Base-by-base conservation (phyloP, 2,797 vertebrate species). In the Chelonia mydas region DNA sequence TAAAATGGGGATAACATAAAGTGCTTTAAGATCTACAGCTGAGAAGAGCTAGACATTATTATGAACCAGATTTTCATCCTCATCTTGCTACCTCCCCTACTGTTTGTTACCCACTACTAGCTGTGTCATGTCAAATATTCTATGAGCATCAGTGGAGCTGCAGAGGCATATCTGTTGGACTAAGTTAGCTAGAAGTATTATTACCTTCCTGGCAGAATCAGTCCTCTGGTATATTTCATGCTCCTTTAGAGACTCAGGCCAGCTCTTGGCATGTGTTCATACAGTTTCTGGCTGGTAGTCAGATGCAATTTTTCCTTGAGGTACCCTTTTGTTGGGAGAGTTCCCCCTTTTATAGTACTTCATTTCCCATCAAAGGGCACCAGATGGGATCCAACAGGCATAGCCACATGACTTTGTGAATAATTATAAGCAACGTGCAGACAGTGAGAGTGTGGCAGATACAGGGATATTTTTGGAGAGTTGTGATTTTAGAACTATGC, bases 91-190 rank as follows among this genome's bases (percentile, higher is more conserved):
- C 17, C 54, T 17, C 27, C 41, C 28, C 54, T 31, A 31, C 55
- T 59, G 10, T 28, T 45, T 4, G 2, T 77, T 49, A 45, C 23
- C 21, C 41, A 25, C n/a, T 13, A 47, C 41, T 74, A 45, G 61
- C 6, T 49, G 13, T 17, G 11, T 7, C 76, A 11, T 11, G 6
- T 8, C 1, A 0, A 37, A 1, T 11, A 6, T 33, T 27, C 7
- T 37, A 12, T n/a, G 28, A 65, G n/a, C 45, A 65, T 83, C 31
- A 33, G 28, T 23, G 81, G 81, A 84, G 33, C 54, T 65, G 41
- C 27, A 5, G 19, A 11, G 53, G 31, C 33, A 16, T 3, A 53
- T 59, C 12, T 28, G 13, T 61, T 10, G 55, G 41, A 74, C 1
- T 23, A 45, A 74, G 23, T 74, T 74, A 41, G 72, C 11, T 4